Evolutionary conservation across 2,888 invertebrate genomes (phyloP).

Genomic region (Cacoxenus indagator): DNA sequence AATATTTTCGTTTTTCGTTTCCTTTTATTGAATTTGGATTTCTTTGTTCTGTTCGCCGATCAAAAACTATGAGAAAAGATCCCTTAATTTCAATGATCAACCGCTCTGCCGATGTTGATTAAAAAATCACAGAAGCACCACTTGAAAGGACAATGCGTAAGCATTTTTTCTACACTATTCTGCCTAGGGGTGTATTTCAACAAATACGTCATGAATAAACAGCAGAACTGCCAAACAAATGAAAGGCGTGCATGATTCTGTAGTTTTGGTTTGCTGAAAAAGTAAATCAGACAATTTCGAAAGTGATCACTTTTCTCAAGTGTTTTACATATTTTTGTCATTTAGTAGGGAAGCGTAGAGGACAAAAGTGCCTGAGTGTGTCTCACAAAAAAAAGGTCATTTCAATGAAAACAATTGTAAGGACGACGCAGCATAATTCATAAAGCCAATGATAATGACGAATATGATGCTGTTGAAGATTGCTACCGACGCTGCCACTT

Average conservation of each 20-base stretch:
- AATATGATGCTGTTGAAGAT: not conserved
- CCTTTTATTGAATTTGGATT: not conserved
- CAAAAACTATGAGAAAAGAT: not conserved
- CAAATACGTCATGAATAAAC: not conserved
- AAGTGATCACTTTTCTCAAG: slow-evolving; percentile 15
- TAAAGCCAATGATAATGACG: slow-evolving; percentile 35
- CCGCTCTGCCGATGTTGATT: not conserved
- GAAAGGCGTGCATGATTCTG: not conserved
- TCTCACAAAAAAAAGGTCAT: not conserved
- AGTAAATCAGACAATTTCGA: not conserved
- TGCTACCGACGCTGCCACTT: not conserved
- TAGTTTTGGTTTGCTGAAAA: not conserved
- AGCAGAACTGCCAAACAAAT: not conserved
- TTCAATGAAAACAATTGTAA: not conserved
- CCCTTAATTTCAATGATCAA: not conserved
- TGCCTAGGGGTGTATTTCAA: not conserved
- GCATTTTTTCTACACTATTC: not conserved
- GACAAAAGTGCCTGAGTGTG: not conserved
- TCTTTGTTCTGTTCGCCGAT: not conserved
- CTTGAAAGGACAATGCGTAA: not conserved
- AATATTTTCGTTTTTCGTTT: no score
- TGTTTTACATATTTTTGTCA: slow-evolving; percentile 17
- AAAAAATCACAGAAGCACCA: not conserved
- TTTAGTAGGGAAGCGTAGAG: not conserved
- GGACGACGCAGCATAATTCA: slow-evolving; percentile 45